Evolutionary conservation across 2,888 invertebrate genomes (phyloP), one percentile per base, ranked within the genome.

Genomic region (Ochropleura leucogaster): DNA sequence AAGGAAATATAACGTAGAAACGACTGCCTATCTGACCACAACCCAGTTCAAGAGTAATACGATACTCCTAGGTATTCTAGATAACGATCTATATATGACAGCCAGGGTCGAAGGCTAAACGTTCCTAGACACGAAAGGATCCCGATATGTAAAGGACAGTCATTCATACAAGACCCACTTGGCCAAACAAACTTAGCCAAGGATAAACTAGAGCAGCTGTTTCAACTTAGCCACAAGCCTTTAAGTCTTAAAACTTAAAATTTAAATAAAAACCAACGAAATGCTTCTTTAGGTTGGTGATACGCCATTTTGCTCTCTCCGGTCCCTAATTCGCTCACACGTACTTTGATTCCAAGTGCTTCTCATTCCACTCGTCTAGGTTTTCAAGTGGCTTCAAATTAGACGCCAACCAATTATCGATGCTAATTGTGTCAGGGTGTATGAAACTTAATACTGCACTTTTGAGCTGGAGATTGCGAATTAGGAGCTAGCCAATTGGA

Each of bases 381-480:
- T 69, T 72, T 81, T 60, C 14, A 74, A 82, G 79, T n/a, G 10
- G 66, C 60, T 60, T 57, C 47, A 79, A 83, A 83, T 82, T 79
- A 74, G 60, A 70, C n/a, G 49, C 30, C 18, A 44, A 59, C 59
- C 72, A 77, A 80, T 80, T 80, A 78, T 66, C 46, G 49, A 63
- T 49, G 67, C 65, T 71, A 82, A 82, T 77, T 62, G 67, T 57
- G 42, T 40, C 59, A 51, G 42, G 42, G 4, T 51, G 46, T 60
- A 60, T 16, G 77, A n/a, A 30, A 30, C 30, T 30, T 30, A 30
- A 2, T 30, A 30, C 30, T 2, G 30, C 30, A 30, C 3, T 30
- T 30, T 30, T 30, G 30, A 30, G 30, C 30, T 30, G 30, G 30
- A 30, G 30, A 30, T 2, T 30, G 30, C 1, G 30, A 30, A 30